Percentiles rank a stretch among this genome's conserved stretches.
These are phyloP conservation scores for Periophthalmus modestus DNA, from an alignment of 2,113 vertebrate species.

Conservation along the genomic window DNA sequence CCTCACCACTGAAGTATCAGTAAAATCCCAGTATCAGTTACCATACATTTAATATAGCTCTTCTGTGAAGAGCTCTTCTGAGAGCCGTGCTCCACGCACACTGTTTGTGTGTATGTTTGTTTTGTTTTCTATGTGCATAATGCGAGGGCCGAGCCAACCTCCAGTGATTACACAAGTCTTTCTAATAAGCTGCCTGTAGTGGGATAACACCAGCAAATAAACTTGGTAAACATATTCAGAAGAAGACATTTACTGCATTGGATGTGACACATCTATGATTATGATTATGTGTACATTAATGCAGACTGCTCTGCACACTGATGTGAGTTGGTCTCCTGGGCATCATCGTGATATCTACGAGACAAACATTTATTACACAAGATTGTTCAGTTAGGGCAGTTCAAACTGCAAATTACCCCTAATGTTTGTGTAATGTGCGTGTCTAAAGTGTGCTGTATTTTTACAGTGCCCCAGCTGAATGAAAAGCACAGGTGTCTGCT, in stretches of 20 bases:
- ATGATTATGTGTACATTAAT: constrained; percentile 9
- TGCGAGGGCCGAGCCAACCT: constrained; percentile 4
- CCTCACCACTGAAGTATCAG: constrained; percentile 42
- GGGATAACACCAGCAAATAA: constrained; percentile 24
- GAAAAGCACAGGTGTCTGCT: constrained; percentile 26
- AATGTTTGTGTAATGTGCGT: neutral
- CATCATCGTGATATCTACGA: neutral
- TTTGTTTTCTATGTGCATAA: neutral
- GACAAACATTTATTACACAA: neutral
- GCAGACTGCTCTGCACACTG: neutral
- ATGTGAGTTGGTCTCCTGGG: neutral
- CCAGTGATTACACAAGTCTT: constrained; percentile 28
- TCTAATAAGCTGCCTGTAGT: constrained; percentile 40
- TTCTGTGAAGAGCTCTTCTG: constrained; percentile 46
- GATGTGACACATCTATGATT: constrained; percentile 13
- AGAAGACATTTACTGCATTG: constrained; percentile 16
- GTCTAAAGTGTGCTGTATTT: neutral
- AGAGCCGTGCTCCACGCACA: constrained; percentile 11
- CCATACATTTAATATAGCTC: constrained; percentile 59
- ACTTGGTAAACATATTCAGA: constrained; percentile 24
- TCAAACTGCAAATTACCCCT: neutral
- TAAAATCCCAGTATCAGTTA: constrained; percentile 40
- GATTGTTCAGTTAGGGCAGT: neutral
- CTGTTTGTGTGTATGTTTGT: neutral
- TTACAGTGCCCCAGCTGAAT: constrained; percentile 9